Base-by-base conservation (phyloP, 2,113 vertebrate species). In the Ameiurus melas region DNA sequence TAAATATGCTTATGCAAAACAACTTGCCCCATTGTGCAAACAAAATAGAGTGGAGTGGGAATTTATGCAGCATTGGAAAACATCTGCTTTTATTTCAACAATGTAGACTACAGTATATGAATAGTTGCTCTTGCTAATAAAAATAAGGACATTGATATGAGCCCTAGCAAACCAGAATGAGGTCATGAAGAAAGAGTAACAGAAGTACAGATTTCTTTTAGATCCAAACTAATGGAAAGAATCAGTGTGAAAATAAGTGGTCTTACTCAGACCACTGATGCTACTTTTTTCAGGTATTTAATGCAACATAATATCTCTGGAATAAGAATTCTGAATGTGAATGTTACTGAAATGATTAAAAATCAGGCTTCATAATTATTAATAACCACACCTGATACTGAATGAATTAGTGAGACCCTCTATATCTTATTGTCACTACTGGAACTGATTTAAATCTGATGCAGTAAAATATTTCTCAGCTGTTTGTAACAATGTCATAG, bases 1-100 rank as follows among this genome's bases (percentile, higher is more conserved):
- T 87, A 91, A 90, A 87, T 90, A 83, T 90, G 62, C 85, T 86
- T 90, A 90, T 91, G 85, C 89, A 90, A 90, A 90, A 87, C 91
- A 86, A 77, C 84, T 70, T 55, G 73, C 80, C 88, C 75, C 16
- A 25, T 88, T 78, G 82, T 86, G 71, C 83, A 78, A 53, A 71
- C 73, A 87, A 89, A 89, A 86, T 57, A 68, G 27, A 83, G 83
- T 64, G 60, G 75, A 85, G 25, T 70, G 66, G 60, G 60, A 89
- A 84, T 89, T 87, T 87, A 84, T 79, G 64, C 79, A 19, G 57
- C 82, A 64, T 87, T 83, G 13, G 33, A 62, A 83, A 83, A 60
- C 36, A 80, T 47, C 30, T 60, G 79, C 55, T 60, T 82, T 55
- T 82, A 53, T 58, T 82, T 58, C n/a, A 57, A 81, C 57, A 81